A percentile compares a stretch with the other conserved stretches of the same genome.
Evolutionary conservation across 2,888 invertebrate genomes (phyloP).

Genomic region (Drosophila yooni): DNA sequence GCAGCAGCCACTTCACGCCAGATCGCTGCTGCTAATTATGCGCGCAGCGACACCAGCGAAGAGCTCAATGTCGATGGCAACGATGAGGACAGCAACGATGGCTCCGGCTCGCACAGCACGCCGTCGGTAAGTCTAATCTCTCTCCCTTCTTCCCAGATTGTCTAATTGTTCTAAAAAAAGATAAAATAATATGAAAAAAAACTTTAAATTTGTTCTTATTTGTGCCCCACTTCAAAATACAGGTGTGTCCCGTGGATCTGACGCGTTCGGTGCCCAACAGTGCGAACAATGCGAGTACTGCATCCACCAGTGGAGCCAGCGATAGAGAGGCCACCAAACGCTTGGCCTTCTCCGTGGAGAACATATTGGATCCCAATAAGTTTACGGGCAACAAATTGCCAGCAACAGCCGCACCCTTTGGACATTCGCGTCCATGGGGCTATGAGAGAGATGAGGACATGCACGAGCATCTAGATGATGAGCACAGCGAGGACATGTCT

Average conservation of each 20-base stretch:
- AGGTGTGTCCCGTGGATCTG: constrained; percentile 85
- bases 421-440: constrained; percentile 85
- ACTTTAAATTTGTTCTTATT: background rate
- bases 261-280: constrained; percentile 83
- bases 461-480: constrained; percentile 84
- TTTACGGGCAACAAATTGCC: constrained; percentile 89
- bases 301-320: constrained; percentile 79
- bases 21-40: constrained; percentile 84
- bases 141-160: background rate
- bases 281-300: constrained; percentile 62
- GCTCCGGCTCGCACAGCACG: constrained; percentile 82
- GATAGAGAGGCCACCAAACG: constrained; percentile 85
- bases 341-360: constrained; percentile 95
- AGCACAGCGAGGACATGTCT: constrained; percentile 86
- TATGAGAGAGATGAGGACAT: constrained; percentile 85
- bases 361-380: constrained; percentile 95
- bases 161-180: background rate
- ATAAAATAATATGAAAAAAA: background rate
- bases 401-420: constrained; percentile 62
- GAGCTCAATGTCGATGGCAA: constrained; percentile 85
- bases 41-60: constrained; percentile 85
- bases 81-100: constrained; percentile 85
- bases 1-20: constrained; percentile 83
- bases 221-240: background rate
- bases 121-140: constrained; percentile 82